Evolutionary conservation across 2,113 vertebrate genomes (phyloP).

Genomic region (Epinephelus fuscoguttatus): DNA sequence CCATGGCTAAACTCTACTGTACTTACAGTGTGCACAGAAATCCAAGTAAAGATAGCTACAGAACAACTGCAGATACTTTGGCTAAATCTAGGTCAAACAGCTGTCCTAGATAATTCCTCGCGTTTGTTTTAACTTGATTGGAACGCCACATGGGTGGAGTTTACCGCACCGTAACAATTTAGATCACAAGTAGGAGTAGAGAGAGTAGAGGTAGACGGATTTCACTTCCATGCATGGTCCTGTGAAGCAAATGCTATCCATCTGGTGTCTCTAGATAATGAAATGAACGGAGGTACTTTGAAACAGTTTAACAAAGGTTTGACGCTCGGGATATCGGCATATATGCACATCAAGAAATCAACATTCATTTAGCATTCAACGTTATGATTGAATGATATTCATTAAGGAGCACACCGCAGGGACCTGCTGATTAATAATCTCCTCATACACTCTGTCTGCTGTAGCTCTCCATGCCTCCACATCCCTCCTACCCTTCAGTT

Average conservation of each 20-base stretch:
- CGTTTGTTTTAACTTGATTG: slow-evolving; percentile 33
- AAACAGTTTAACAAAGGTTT: slow-evolving; percentile 25
- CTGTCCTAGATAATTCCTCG: slow-evolving; percentile 40
- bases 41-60: slow-evolving; percentile 15
- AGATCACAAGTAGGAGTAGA: slow-evolving; percentile 19
- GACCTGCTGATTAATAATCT: slow-evolving; percentile 66
- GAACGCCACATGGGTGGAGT: slow-evolving; percentile 23
- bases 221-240: slow-evolving; percentile 11
- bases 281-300: not conserved
- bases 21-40: not conserved
- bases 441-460: slow-evolving; percentile 45
- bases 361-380: slow-evolving; percentile 31
- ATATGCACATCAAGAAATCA: slow-evolving; percentile 29
- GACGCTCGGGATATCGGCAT: not conserved
- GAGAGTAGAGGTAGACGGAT: slow-evolving; percentile 3
- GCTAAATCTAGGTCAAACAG: slow-evolving; percentile 49
- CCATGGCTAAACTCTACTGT: not conserved
- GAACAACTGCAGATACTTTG: slow-evolving; percentile 16
- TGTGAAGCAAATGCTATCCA: slow-evolving; percentile 28
- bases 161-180: slow-evolving; percentile 3
- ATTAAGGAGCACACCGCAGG: slow-evolving; percentile 44
- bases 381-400: slow-evolving; percentile 47
- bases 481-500: slow-evolving; percentile 9
- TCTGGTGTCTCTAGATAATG: slow-evolving; percentile 34
- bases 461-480: slow-evolving; percentile 24